Base-by-base conservation (phyloP, 2,113 vertebrate genomes). In the Saguinus imperator region DNA sequence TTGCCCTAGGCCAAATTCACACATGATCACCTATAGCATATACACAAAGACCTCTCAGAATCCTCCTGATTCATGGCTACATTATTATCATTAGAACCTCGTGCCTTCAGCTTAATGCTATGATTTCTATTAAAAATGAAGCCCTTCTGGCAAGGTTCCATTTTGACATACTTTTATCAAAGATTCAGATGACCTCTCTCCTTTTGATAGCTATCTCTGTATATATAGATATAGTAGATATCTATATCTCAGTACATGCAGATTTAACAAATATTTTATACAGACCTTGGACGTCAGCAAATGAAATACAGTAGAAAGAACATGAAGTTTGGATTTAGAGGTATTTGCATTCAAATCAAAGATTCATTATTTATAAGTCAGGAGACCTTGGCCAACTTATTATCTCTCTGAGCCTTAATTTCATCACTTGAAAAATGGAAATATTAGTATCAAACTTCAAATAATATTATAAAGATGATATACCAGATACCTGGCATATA, bases 51-150 rank as follows among this genome's bases (percentile, higher is more conserved):
- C 32, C 4, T 7, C 25, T 17, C 0, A 10, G 17, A 23, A 32
- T 37, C 43, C 40, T 23, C 18, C 48, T 10, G 2, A 72, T 12
- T 81, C 64, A 61, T 72, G 88, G 29, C 16, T 73, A 40, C 83
- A 57, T 8, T 83, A 91, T 89, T 68, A n/a, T 70, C 73, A 89
- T 85, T 79, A 90, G 29, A 76, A 81, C 50, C 73, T 89, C 20
- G 21, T 37, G 58, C 29, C 32, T 87, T 93, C 72, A 48, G 25
- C 29, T 94, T 83, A 89, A 72, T 6, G 35, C 13, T 92, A 68
- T 85, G 21, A n/a, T 61, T 97, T 90, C n/a, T 92, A 61, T 57
- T 86, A 89, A 96, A 96, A 84, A 37, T 37, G 4, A 95, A 89
- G 21, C 52, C 81, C 14, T 95, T 43, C 32, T 48, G 50, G 7